Conservation (phyloP, 2,113 vertebrate species). For the Psilopsiagon aymara region DNA sequence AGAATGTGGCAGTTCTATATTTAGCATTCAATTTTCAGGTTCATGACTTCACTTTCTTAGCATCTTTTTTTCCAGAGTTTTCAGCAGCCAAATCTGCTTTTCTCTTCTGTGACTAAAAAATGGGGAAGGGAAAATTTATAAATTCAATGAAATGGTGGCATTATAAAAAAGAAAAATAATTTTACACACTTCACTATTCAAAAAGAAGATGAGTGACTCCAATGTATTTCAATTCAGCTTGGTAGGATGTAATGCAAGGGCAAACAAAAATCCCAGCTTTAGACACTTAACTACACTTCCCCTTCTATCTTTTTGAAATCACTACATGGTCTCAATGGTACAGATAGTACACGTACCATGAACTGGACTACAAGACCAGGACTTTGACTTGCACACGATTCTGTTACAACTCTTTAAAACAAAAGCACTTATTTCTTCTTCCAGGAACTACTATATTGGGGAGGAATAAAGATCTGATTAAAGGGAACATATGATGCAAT, state of each 20-base stretch:
- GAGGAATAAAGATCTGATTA: not conserved
- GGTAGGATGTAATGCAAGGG: not conserved
- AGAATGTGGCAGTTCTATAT: slow-evolving; percentile 69
- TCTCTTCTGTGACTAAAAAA: slow-evolving; percentile 83
- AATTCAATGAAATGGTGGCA: slow-evolving; percentile 8
- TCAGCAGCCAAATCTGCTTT: slow-evolving; percentile 84
- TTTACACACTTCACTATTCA: slow-evolving; percentile 30
- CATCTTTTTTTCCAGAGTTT: slow-evolving; percentile 82
- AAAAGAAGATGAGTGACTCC: not conserved
- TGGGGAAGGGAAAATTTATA: not conserved
- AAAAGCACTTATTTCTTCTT: not conserved
- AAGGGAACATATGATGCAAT: not conserved
- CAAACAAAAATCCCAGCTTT: not conserved
- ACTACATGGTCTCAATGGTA: not conserved
- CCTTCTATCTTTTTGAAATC: not conserved
- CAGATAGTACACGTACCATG: not conserved
- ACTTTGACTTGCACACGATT: not conserved
- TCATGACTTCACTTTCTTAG: slow-evolving; percentile 87
- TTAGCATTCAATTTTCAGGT: slow-evolving; percentile 56
- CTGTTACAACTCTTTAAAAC: not conserved
- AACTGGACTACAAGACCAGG: not conserved
- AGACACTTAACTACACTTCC: not conserved
- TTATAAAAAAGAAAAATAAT: not conserved
- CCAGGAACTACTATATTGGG: not conserved
- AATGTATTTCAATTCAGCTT: not conserved